A percentile compares a stretch with the other conserved stretches of the same genome.
These are phyloP conservation scores for Ceratina japonica DNA, from an alignment of 1,140 invertebrate genomes.

Conservation along the genomic window DNA sequence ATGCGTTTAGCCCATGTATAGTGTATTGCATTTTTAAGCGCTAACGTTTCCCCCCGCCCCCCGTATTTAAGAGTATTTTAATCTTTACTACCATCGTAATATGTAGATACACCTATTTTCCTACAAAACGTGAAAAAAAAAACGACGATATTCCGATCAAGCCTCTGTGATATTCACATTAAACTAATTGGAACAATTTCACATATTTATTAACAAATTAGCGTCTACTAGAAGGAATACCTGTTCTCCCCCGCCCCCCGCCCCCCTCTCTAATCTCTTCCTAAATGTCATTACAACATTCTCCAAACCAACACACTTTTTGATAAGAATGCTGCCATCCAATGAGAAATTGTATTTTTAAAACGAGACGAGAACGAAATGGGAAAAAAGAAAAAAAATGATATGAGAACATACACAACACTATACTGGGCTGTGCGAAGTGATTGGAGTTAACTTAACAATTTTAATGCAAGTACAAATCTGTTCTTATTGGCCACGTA, in stretches of 20 bases:
- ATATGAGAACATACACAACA: slow-evolving; percentile 75
- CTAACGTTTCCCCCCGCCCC: slow-evolving; percentile 53
- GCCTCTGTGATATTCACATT: slow-evolving; percentile 78
- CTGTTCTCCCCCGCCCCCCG: slow-evolving; percentile 61
- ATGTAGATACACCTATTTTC: slow-evolving; percentile 78
- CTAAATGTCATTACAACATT: slow-evolving; percentile 79
- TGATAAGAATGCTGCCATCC: slow-evolving; percentile 79
- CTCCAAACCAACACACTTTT: slow-evolving; percentile 76
- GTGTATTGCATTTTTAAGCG: slow-evolving; percentile 78
- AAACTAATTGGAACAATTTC: slow-evolving; percentile 74
- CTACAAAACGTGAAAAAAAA: slow-evolving; percentile 66
- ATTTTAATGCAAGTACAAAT: slow-evolving; percentile 80
- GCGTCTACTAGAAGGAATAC: slow-evolving; percentile 61
- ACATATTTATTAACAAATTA: slow-evolving; percentile 72
- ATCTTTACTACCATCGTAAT: slow-evolving; percentile 71
- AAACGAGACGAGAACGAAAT: slow-evolving; percentile 74
- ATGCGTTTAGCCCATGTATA: slow-evolving; percentile 79
- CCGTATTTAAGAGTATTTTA: slow-evolving; percentile 64
- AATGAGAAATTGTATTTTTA: slow-evolving; percentile 79
- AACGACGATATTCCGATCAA: slow-evolving; percentile 74
- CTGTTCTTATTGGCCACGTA: slow-evolving; percentile 80
- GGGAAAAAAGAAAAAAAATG: slow-evolving; percentile 73
- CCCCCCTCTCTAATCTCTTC: slow-evolving; percentile 60
- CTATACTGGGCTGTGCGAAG: slow-evolving; percentile 80
- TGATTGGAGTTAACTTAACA: slow-evolving; percentile 80